Percentiles rank a stretch among this genome's conserved stretches.
phyloP scores from a whole-genome alignment of 2,888 invertebrate genomes.

The Portevinia maculata region DNA sequence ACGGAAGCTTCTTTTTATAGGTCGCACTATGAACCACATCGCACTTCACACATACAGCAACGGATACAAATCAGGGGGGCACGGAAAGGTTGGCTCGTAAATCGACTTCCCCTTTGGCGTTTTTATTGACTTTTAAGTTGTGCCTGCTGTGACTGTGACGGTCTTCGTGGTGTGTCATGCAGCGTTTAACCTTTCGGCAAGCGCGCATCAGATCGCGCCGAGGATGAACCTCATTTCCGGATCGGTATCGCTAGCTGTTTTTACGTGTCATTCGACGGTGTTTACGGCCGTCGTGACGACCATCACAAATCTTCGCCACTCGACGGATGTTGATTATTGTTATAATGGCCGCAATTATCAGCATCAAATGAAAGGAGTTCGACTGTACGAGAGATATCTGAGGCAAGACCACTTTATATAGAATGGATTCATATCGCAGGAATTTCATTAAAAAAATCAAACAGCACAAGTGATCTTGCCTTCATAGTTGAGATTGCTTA shows the following conservation, averaged over 20 bases:
- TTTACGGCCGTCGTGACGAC: constrained; percentile 31
- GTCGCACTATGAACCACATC: constrained; percentile 39
- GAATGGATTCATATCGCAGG: constrained; percentile 34
- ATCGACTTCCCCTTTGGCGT: constrained; percentile 36
- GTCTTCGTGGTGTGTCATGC: neutral
- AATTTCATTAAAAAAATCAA: constrained; percentile 46
- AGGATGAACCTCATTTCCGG: constrained; percentile 64
- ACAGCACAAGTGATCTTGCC: constrained; percentile 14
- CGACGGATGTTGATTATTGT: constrained; percentile 52
- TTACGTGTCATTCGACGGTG: constrained; percentile 39
- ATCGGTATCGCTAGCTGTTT: constrained; percentile 35
- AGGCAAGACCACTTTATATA: constrained; percentile 34
- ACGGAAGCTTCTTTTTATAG: constrained; percentile 63
- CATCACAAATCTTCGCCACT: constrained; percentile 41
- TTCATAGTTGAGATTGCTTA: constrained; percentile 34
- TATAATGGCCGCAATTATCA: constrained; percentile 59
- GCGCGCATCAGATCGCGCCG: neutral
- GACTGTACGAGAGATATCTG: no score
- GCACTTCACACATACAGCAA: neutral
- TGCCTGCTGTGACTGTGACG: constrained; percentile 13
- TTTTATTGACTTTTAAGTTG: constrained; percentile 59
- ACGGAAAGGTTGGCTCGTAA: constrained; percentile 29
- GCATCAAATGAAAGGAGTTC: constrained; percentile 13
- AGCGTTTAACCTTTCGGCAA: constrained; percentile 10
- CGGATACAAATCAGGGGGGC: constrained; percentile 25